phyloP scores from a whole-genome alignment of 2,888 invertebrate genomes.

The Acanthococcus lagerstroemiae region DNA sequence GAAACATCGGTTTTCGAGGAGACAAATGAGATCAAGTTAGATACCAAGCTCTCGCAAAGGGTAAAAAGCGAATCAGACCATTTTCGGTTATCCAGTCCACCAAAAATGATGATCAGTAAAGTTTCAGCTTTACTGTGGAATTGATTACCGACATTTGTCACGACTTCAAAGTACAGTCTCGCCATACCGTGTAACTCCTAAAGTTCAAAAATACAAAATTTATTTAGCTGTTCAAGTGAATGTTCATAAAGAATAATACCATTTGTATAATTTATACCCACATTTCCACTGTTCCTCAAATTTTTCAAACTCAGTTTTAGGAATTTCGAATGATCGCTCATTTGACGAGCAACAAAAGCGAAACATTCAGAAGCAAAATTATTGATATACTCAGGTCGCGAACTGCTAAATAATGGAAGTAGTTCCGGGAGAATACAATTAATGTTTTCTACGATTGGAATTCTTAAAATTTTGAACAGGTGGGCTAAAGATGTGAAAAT shows the following conservation, averaged over 20 bases:
- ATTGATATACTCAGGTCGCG: conserved; percentile 72
- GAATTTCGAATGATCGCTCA: conserved; percentile 66
- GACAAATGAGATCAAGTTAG: not conserved
- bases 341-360: conserved; percentile 84
- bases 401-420: conserved; percentile 63
- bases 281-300: conserved; percentile 56
- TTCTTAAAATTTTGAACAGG: conserved; percentile 80
- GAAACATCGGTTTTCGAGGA: conserved; percentile 6
- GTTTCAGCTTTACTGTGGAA: conserved; percentile 74
- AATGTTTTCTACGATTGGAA: conserved; percentile 68
- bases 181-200: conserved; percentile 72
- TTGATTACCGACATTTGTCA: conserved; percentile 69
- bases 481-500: conserved; percentile 76
- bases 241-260: not conserved
- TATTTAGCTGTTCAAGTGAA: not conserved
- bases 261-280: conserved; percentile 43
- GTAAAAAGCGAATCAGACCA: not conserved
- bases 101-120: conserved; percentile 53
- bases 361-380: conserved; percentile 94
- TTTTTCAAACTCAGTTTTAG: conserved; percentile 57
- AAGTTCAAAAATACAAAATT: conserved; percentile 39
- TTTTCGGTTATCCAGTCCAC: conserved; percentile 1
- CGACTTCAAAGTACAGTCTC: conserved; percentile 75
- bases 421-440: conserved; percentile 59
- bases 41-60: conserved; percentile 12